These are phyloP conservation scores for Tragelaphus strepsiceros DNA, from an alignment of 2,113 vertebrate species.

Conservation along the genomic window DNA sequence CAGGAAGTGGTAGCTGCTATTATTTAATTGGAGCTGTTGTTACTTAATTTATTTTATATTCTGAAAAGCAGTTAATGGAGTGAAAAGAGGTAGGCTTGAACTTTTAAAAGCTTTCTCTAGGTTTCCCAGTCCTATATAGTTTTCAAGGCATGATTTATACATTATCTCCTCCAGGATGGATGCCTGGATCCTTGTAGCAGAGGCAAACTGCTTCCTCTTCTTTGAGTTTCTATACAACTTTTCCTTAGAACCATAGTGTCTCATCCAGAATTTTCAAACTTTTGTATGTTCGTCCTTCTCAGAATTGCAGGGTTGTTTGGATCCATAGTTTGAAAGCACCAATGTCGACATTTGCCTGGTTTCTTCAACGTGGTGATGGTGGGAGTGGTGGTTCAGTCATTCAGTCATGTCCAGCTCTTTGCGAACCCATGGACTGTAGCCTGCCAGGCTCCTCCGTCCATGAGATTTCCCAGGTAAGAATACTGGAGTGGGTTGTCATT, in stretches of 20 bases:
- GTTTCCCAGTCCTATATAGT: background rate
- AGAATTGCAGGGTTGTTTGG: background rate
- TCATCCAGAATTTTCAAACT: background rate
- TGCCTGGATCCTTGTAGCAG: background rate
- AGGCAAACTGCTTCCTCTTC: background rate
- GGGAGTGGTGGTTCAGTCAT: rapidly evolving
- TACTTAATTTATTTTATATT: conserved; percentile 71
- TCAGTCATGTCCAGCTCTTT: rapidly evolving
- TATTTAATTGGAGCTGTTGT: conserved; percentile 67
- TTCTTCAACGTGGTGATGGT: background rate
- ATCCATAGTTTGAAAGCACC: background rate
- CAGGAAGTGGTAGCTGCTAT: conserved; percentile 61
- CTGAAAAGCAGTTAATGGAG: conserved; percentile 60
- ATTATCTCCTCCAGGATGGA: background rate
- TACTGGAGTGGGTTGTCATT: background rate
- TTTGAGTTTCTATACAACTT: background rate
- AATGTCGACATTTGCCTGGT: background rate
- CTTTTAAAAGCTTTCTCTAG: background rate
- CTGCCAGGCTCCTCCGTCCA: background rate
- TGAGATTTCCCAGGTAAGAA: background rate
- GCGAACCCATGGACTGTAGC: background rate
- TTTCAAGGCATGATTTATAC: background rate
- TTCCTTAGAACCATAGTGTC: background rate
- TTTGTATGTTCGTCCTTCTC: rapidly evolving
- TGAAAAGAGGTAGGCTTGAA: background rate